phyloP scores from a whole-genome alignment of 2,888 invertebrate genomes.

The Aphidius colemani region DNA sequence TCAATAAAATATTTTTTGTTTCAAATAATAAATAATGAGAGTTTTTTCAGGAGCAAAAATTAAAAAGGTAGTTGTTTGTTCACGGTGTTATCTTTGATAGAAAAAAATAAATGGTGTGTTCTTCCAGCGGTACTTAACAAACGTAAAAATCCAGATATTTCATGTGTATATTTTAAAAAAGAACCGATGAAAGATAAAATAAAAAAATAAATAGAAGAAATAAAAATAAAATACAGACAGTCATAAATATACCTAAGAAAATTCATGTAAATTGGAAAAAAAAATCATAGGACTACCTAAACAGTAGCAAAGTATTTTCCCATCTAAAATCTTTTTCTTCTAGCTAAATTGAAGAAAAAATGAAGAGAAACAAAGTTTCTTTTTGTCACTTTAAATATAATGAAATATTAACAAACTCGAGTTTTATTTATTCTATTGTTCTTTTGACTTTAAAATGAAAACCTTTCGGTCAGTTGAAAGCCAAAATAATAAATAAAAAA shows the following conservation, averaged over 20 bases:
- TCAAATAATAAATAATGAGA: background rate
- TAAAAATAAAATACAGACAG: no score
- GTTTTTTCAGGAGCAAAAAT: background rate
- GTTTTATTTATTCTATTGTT: no score
- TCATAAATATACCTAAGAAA: no score
- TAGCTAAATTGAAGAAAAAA: no score
- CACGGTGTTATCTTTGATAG: conserved; percentile 23
- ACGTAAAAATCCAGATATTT: conserved; percentile 24
- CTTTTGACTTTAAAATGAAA: no score
- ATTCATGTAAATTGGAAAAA: no score
- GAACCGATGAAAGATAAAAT: conserved; percentile 16
- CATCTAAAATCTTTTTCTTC: conserved; percentile 21
- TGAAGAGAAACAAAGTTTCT: no score
- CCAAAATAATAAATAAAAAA: no score
- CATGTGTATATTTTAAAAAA: conserved; percentile 22
- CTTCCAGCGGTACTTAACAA: conserved; percentile 14
- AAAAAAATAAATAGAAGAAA: no score
- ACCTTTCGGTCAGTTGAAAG: no score
- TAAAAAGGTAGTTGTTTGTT: background rate
- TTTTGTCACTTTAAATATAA: no score
- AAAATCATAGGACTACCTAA: conserved; percentile 12
- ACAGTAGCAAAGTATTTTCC: conserved; percentile 23
- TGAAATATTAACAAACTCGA: no score
- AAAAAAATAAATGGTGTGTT: conserved; percentile 25
- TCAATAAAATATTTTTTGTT: background rate